A percentile compares a stretch with the other conserved stretches of the same genome.
Conservation (phyloP, 2,888 invertebrate species). For the Phania funesta region DNA sequence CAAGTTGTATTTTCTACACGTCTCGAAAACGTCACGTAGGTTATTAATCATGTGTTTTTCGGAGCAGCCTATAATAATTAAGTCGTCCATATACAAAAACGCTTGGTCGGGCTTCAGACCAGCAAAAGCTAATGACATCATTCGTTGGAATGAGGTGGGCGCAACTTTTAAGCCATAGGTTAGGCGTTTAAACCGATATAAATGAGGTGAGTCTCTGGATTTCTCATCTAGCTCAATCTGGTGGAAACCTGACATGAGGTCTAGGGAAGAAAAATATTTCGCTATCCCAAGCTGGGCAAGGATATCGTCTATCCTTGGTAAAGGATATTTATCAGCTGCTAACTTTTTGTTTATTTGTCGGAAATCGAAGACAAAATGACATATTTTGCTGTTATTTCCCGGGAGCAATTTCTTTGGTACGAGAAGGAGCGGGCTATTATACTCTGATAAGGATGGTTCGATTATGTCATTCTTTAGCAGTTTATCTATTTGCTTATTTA, state of each 20-base stretch:
- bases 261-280: slow-evolving; percentile 1
- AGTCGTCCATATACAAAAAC: no score
- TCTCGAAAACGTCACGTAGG: background rate
- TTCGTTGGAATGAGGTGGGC: no score
- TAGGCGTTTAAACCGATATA: background rate
- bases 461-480: no score
- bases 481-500: background rate
- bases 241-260: background rate
- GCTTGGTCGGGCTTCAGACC: no score
- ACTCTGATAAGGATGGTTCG: no score
- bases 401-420: background rate
- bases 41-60: no score
- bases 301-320: slow-evolving; percentile 12
- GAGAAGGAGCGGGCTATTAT: background rate
- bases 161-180: background rate
- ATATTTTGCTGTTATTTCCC: background rate
- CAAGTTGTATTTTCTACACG: background rate
- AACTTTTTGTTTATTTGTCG: slow-evolving; percentile 7
- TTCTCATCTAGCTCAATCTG: background rate
- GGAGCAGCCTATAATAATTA: no score
- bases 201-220: no score
- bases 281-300: slow-evolving; percentile 1
- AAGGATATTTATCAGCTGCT: slow-evolving; percentile 4
- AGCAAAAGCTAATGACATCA: no score
- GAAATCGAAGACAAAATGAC: background rate